Base-by-base conservation (phyloP, 2,888 invertebrate species). In the Aleiodes testaceus region DNA sequence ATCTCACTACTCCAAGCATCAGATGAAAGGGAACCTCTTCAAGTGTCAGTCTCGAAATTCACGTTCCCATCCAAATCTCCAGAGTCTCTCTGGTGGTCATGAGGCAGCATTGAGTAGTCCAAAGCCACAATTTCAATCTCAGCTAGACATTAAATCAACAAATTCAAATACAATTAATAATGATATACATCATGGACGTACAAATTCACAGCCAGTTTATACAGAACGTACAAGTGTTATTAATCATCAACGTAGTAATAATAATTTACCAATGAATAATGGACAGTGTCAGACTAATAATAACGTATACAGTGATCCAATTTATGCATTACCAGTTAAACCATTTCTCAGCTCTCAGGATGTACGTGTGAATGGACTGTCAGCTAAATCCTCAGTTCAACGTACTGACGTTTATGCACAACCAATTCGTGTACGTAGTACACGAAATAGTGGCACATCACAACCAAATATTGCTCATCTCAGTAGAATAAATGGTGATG, bases 331-430 rank as follows among this genome's bases (percentile, higher is more conserved):
- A 64, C 86, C 86, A 16, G 83, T 86, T 14, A 87, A 87, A 69
- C 86, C 86, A 3, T 87, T 87, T 74, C 81, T 86, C 44, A 87
- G 86, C 74, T 82, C 87, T 6, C 87, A 87, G 74, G 87, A 87
- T 66, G 83, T 85, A 49, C 75, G 85, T 50, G 79, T 82, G 11
- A 83, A 84, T 69, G 81, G 83, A 65, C 72, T 83, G 26, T 72
- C 64, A 20, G 79, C 80, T 6, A 81, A 82, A 61, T 72, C 78
- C 16, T 47, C 72, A 55, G 49, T 65, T 50, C 42, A 75, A 44
- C 72, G 77, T 71, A 50, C 67, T 64, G 80, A 82, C 45, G 44
- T 73, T 66, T 74, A 75, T 59, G 75, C 74, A 4, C 74, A 66
- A 61, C 68, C 74, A 9, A 30, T 73, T 11, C 75, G 74, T 22